Base-by-base conservation (phyloP, 2,113 vertebrate genomes). In the Melanerpes aurifrons region DNA sequence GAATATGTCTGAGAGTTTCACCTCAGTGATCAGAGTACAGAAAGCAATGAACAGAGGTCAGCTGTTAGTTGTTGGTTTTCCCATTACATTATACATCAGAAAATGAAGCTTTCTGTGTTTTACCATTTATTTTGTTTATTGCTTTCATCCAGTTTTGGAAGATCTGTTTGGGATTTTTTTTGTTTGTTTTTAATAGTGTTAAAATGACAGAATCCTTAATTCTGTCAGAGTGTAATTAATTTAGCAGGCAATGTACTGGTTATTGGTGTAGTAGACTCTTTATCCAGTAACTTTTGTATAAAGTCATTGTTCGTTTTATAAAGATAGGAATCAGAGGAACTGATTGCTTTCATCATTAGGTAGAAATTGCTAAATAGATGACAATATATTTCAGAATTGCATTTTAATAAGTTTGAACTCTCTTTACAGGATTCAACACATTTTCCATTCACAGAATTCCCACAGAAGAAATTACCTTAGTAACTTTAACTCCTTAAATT, bases 401-500 rank as follows among this genome's bases (percentile, higher is more conserved):
- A 7, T 78, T 86, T 86, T 10, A 47, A 50, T 53, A 90, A 13
- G 3, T 37, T 72, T 89, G 15, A 40, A 79, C 14, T n/a, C 3
- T 8, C n/a, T 81, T 82, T n/a, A 62, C n/a, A 45, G 32, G 35
- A 61, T 4, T 31, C 66, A 67, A 10, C 67, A 59, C 5, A 28
- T 88, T 64, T 86, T 64, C 57, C 79, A 78, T 94, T 96, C 88
- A 90, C 54, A 81, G 61, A 94, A 90, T 91, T 88, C 73, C 28
- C 28, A 54, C 12, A 54, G 61, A 87, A 91, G 37, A 13, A 37
- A 32, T 61, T 69, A 90, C 83, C 20, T 22, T 78, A 86, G 57
- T 74, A 86, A 83, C 28, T 68, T 53, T 19, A 69, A 11, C 53
- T 61, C 25, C 32, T 57, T 83, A 61, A 86, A 94, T 84, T 83